phyloP scores from a whole-genome alignment of 2,797 vertebrate species.

The Linurgus olivaceus region DNA sequence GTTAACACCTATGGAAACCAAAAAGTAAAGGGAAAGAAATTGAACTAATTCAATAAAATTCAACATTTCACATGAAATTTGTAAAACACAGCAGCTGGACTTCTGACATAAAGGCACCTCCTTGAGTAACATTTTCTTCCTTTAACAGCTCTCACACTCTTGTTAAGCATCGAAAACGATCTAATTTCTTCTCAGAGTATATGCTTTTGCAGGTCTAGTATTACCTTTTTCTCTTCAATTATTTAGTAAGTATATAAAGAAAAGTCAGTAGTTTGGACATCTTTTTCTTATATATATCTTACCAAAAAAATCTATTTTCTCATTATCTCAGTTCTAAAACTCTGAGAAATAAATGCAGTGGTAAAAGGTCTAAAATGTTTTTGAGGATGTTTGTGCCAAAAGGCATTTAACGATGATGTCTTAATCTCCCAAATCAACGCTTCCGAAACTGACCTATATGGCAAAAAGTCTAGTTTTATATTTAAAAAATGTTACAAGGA shows the following conservation, averaged over 20 bases:
- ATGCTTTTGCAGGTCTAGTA: background rate
- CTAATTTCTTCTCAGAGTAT: background rate
- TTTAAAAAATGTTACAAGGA: background rate
- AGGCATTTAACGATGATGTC: background rate
- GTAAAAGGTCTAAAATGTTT: background rate
- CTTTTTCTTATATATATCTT: conserved; percentile 22
- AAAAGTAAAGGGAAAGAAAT: background rate
- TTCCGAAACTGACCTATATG: background rate
- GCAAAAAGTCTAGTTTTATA: background rate
- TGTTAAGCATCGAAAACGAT: background rate
- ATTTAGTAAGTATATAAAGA: conserved; percentile 43
- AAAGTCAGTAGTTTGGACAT: conserved; percentile 5
- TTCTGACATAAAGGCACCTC: background rate
- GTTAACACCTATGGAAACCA: background rate
- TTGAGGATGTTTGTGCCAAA: background rate
- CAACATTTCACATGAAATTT: background rate
- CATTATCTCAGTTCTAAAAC: conserved; percentile 7
- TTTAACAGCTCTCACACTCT: background rate
- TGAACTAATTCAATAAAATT: background rate
- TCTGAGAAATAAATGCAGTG: background rate
- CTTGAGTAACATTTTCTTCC: background rate
- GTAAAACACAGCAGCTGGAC: background rate
- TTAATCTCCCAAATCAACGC: background rate
- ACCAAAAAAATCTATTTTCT: conserved; percentile 1
- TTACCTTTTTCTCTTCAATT: conserved; percentile 43